Evolutionary conservation across 2,797 vertebrate genomes (phyloP), one percentile per base, ranked within the genome.

Genomic region (Sebastes hubbsi): DNA sequence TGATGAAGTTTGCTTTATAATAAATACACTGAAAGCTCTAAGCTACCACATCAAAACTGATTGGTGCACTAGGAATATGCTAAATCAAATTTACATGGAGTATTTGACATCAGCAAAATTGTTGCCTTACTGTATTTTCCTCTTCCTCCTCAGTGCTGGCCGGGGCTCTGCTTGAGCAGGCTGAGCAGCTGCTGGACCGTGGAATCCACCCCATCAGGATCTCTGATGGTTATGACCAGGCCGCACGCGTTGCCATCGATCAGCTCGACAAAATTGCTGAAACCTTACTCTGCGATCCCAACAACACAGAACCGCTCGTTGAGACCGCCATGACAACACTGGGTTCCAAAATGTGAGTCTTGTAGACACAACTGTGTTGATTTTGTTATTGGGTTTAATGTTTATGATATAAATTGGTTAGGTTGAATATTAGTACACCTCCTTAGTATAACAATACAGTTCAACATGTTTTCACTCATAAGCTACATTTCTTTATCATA

Each of bases 191-290:
- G 82, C 90, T 99, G 25, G 98, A 99, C 89, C 96, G 96, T 0
- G 99, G 99, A 13, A 98, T 99, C 92, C 98, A 99, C 86, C 99
- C 98, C 1, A 99, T 99, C 92, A 95, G 99, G 81, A 97, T 99
- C 67, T 96, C 98, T 0, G 99, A 99, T 0, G 99, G 99, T 59
- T 99, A 98, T 0, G 99, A 99, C 85, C 98, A 97, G 92, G 99
- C 98, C 0, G 98, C 98, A 55, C 94, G 93, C 42, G 93, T 98
- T 22, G 99, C 99, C 42, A 96, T 98, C 2, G 94, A 96, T 11
- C 94, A 98, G 83, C 94, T 99, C 2, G 98, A 99, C 91, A 96
- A 96, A 91, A 99, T 99, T 74, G 96, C 97, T 8, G 98, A 99
- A 84, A 97, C 96, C 66, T 97, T 98, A 82, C 96, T 95, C 0